A percentile compares a stretch with the other conserved stretches of the same genome.
Evolutionary conservation across 1,140 invertebrate species (phyloP).

Genomic region (Leguminivora glycinivorella): DNA sequence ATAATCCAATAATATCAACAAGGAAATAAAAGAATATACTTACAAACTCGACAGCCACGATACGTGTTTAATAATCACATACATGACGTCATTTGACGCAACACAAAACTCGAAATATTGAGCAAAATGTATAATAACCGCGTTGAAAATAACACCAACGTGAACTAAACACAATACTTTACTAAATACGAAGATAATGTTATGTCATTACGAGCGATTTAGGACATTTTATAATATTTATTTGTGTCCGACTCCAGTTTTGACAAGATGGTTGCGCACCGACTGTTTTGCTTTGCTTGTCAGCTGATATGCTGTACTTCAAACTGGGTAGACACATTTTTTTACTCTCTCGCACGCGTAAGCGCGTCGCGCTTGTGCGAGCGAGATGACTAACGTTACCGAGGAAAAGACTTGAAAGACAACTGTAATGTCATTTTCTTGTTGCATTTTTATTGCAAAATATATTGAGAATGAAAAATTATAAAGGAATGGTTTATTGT

Average conservation of each 20-base stretch:
- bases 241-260: constrained; percentile 78
- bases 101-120: constrained; percentile 77
- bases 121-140: constrained; percentile 73
- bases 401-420: constrained; percentile 51
- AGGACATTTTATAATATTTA: constrained; percentile 78
- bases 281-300: constrained; percentile 81
- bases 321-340: constrained; percentile 47
- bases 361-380: constrained; percentile 32
- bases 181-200: constrained; percentile 63
- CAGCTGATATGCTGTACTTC: constrained; percentile 77
- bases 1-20: constrained; percentile 60
- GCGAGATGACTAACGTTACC: constrained; percentile 48
- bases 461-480: constrained; percentile 43
- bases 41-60: constrained; percentile 74
- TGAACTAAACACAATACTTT: constrained; percentile 68
- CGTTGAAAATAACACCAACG: constrained; percentile 66
- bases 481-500: constrained; percentile 49
- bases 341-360: constrained; percentile 41
- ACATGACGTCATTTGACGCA: constrained; percentile 80
- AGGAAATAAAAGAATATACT: constrained; percentile 78
- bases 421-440: constrained; percentile 69
- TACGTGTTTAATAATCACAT: constrained; percentile 77
- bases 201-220: constrained; percentile 73
- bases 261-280: constrained; percentile 80
- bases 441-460: constrained; percentile 66